These are phyloP conservation scores for Cosmia trapezina DNA, from an alignment of 2,888 invertebrate species.

Conservation along the genomic window DNA sequence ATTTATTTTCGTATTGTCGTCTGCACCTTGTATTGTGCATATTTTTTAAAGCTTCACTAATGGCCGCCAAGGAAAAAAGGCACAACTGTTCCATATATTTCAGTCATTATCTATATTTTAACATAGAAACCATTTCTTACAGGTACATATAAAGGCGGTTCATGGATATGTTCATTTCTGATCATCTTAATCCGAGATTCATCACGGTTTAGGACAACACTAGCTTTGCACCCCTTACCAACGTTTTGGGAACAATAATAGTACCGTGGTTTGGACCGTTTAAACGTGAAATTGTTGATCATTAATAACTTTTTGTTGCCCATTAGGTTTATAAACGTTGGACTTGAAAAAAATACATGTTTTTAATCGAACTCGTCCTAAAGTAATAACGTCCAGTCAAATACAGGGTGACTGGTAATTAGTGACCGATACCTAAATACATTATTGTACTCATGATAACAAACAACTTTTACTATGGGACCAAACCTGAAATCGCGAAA, in stretches of 20 bases:
- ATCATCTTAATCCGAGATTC: constrained; percentile 57
- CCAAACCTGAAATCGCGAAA: too few relatives aligned
- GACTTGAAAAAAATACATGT: constrained; percentile 23
- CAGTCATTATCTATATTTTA: not conserved
- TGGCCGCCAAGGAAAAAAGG: not conserved
- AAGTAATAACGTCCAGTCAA: too few relatives aligned
- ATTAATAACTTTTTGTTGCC: constrained; percentile 63
- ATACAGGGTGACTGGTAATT: too few relatives aligned
- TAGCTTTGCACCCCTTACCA: constrained; percentile 74
- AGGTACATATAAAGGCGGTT: constrained; percentile 66
- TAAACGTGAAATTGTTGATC: constrained; percentile 73
- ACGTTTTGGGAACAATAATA: constrained; percentile 77
- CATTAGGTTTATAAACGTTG: not conserved
- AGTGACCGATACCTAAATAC: too few relatives aligned
- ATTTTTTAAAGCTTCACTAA: not conserved
- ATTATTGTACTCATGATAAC: too few relatives aligned
- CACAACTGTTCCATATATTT: not conserved
- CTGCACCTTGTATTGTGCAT: not conserved
- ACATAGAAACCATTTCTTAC: not conserved
- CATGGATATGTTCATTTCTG: constrained; percentile 69
- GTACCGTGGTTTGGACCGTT: constrained; percentile 65
- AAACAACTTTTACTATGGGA: too few relatives aligned
- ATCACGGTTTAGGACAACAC: constrained; percentile 66
- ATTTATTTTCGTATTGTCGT: too few relatives aligned
- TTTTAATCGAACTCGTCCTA: not conserved